These are phyloP conservation scores for Labeo catla DNA, from an alignment of 2,113 vertebrate genomes.

Conservation along the genomic window DNA sequence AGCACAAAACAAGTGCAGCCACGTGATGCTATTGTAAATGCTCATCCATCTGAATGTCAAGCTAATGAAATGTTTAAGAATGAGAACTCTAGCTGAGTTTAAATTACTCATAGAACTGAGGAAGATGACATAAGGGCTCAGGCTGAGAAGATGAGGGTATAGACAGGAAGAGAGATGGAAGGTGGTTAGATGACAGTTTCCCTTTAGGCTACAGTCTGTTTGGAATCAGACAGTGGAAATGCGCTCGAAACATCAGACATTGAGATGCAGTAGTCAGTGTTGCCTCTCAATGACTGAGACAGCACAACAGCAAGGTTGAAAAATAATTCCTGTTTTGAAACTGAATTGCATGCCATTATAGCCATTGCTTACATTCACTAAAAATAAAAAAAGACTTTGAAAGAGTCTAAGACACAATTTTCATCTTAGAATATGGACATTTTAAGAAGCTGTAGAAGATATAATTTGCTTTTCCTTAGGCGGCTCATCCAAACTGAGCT, in stretches of 20 bases:
- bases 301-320: neutral
- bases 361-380: neutral
- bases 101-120: conserved; percentile 21
- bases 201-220: conserved; percentile 34
- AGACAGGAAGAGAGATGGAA: conserved; percentile 27
- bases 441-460: neutral
- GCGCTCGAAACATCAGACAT: conserved; percentile 21
- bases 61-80: conserved; percentile 32
- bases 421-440: neutral
- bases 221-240: conserved; percentile 33
- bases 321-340: neutral
- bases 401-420: neutral
- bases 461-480: neutral
- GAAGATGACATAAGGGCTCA: conserved; percentile 13
- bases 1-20: neutral
- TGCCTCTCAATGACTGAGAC: conserved; percentile 1
- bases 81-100: conserved; percentile 5
- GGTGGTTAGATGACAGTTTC: conserved; percentile 6
- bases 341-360: neutral
- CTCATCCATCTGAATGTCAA: conserved; percentile 7
- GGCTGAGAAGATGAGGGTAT: neutral
- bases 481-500: neutral
- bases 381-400: neutral
- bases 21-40: neutral
- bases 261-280: conserved; percentile 2